Evolutionary conservation across 30 jellyfish, hydroid and myxozoan genomes (phyloP).

Genomic region (Sanderia malayensis): DNA sequence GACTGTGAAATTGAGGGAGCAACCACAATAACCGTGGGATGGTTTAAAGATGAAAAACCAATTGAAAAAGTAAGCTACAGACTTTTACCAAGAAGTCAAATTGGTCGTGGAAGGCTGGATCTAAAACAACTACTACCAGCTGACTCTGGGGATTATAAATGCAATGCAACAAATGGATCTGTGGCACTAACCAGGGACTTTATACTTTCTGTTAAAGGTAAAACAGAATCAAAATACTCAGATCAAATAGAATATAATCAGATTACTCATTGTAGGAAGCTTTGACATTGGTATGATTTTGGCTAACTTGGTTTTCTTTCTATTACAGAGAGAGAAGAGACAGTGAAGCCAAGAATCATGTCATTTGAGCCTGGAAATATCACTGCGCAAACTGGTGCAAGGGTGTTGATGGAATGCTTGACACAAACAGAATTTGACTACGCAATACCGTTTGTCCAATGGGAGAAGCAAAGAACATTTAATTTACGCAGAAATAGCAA

Average conservation of each 20-base stretch:
- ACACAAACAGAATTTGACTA: conserved; percentile 16
- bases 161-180: conserved; percentile 19
- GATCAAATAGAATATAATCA: too few relatives aligned
- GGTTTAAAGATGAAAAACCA: conserved; percentile 35
- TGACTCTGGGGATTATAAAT: conserved; percentile 34
- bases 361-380: conserved; percentile 17
- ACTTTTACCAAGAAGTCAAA: not conserved
- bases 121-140: conserved; percentile 5
- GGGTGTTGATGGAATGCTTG: conserved; percentile 26
- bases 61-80: conserved; percentile 28
- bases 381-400: conserved; percentile 19
- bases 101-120: not conserved
- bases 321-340: conserved; percentile 36
- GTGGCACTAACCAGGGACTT: not conserved
- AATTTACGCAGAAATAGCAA: not conserved
- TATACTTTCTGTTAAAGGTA: conserved; percentile 24
- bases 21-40: not conserved
- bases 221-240: too few relatives aligned
- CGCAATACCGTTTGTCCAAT: conserved; percentile 29
- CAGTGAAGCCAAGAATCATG: conserved; percentile 31
- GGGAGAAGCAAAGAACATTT: conserved; percentile 14
- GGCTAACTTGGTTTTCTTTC: too few relatives aligned
- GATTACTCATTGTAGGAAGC: too few relatives aligned
- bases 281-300: too few relatives aligned
- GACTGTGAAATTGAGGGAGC: conserved; percentile 31